These are phyloP conservation scores for Altica lythri DNA, from an alignment of 2,888 invertebrate species.

Conservation along the genomic window DNA sequence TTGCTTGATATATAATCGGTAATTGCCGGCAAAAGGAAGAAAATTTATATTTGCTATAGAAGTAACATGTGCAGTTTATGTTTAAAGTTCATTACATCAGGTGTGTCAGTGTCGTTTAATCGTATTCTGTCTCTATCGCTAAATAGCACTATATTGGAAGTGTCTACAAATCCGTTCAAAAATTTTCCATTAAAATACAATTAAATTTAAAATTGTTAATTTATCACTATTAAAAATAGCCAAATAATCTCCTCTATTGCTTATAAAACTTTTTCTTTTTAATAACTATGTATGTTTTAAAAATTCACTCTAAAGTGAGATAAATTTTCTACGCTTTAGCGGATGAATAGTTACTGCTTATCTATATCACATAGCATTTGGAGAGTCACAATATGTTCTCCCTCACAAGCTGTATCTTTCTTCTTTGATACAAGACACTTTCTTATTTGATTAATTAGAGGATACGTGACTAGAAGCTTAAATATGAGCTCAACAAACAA, in stretches of 20 bases:
- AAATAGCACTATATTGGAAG: slow-evolving; percentile 16
- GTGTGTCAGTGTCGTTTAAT: slow-evolving; percentile 25
- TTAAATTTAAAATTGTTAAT: too few relatives aligned
- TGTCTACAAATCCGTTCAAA: slow-evolving; percentile 1
- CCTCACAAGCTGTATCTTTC: slow-evolving; percentile 28
- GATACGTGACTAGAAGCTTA: slow-evolving; percentile 25
- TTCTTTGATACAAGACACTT: slow-evolving; percentile 34
- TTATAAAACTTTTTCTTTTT: too few relatives aligned
- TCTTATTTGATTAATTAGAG: slow-evolving; percentile 35
- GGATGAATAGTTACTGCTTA: slow-evolving; percentile 5
- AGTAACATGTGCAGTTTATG: slow-evolving; percentile 25
- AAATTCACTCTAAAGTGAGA: neutral
- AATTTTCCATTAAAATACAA: too few relatives aligned
- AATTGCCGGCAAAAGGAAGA: slow-evolving; percentile 4
- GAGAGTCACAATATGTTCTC: slow-evolving; percentile 27
- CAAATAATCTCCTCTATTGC: too few relatives aligned
- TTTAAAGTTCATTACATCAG: slow-evolving; percentile 30
- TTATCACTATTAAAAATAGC: too few relatives aligned
- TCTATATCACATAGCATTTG: slow-evolving; percentile 23
- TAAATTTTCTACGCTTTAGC: neutral
- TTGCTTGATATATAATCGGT: neutral
- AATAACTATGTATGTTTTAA: neutral
- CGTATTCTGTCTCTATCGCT: slow-evolving; percentile 26
- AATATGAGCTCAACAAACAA: slow-evolving; percentile 9
- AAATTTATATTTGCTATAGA: slow-evolving; percentile 16